These are phyloP conservation scores for Diploscapter pachys DNA, from an alignment of 1,140 invertebrate genomes.

Conservation along the genomic window DNA sequence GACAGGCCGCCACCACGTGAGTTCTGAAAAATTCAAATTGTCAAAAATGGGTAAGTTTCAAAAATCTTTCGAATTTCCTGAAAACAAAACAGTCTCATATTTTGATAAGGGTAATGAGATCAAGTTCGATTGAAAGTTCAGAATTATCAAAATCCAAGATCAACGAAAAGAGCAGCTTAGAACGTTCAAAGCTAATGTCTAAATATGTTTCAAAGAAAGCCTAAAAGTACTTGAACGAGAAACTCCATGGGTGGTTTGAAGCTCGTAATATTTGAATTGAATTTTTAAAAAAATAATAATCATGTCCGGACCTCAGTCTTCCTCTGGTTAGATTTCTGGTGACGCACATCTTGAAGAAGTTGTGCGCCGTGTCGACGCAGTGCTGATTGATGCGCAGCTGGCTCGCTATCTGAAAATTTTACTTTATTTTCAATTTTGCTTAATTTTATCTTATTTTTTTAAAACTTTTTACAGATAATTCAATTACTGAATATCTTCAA, in stretches of 20 bases:
- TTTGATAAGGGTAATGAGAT: too few species aligned
- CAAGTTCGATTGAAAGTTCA: too few species aligned
- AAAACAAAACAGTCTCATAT: too few species aligned
- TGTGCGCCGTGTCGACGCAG: conserved; percentile 85
- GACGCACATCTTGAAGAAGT: conserved; percentile 95
- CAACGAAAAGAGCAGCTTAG: too few species aligned
- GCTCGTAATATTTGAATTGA: background rate
- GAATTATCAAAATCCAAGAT: too few species aligned
- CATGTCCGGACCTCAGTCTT: conserved; percentile 63
- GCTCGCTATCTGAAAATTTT: conserved; percentile 45
- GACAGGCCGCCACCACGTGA: conserved; percentile 92
- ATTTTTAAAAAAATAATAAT: too few species aligned
- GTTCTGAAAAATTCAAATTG: conserved; percentile 62
- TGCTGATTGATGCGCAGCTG: conserved; percentile 73
- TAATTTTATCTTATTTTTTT: background rate
- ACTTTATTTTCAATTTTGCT: background rate
- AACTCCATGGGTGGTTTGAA: too few species aligned
- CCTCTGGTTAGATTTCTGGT: conserved; percentile 80
- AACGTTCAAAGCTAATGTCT: too few species aligned
- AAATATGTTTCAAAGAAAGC: too few species aligned
- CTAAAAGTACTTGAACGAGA: too few species aligned
- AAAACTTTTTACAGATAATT: background rate
- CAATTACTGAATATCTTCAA: too few species aligned
- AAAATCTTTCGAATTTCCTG: too few species aligned
- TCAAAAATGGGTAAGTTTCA: background rate